Conservation (phyloP, 2,797 vertebrate species). For the Phylloscopus collybita region DNA sequence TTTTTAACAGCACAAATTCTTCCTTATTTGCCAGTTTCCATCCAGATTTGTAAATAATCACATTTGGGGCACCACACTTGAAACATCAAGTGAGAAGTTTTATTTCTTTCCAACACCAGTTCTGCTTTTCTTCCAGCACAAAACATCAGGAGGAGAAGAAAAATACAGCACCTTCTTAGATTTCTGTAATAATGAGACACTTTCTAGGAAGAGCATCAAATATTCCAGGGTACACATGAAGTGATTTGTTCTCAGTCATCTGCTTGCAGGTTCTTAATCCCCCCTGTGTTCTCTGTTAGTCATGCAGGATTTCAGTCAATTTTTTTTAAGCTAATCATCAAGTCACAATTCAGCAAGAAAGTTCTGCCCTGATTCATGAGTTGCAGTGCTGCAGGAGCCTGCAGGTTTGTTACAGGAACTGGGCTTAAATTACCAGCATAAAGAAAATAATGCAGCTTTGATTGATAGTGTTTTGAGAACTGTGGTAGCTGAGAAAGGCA, state of each 20-base stretch:
- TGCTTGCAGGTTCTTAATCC: neutral
- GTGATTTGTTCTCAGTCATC: neutral
- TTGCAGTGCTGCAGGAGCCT: neutral
- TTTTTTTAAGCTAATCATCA: neutral
- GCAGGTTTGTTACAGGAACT: neutral
- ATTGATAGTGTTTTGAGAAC: neutral
- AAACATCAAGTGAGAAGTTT: neutral
- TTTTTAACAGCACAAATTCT: neutral
- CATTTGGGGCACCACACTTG: neutral
- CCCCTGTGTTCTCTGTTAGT: neutral
- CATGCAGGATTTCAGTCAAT: neutral
- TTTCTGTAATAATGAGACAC: neutral
- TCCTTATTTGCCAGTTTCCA: neutral
- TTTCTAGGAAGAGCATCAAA: conserved; percentile 19
- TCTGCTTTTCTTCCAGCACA: neutral
- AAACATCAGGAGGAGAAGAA: neutral
- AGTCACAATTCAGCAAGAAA: neutral
- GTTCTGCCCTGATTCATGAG: neutral
- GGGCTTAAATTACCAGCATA: neutral
- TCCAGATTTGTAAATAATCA: neutral
- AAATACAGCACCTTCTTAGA: neutral
- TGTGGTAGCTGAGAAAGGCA: neutral
- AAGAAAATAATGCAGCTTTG: neutral
- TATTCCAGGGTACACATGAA: neutral
- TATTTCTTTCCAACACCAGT: neutral